Percentiles rank a stretch among this genome's conserved stretches.
Conservation (phyloP, 35 echinoderm and acorn worm genomes). For the Chiridota heheva region DNA sequence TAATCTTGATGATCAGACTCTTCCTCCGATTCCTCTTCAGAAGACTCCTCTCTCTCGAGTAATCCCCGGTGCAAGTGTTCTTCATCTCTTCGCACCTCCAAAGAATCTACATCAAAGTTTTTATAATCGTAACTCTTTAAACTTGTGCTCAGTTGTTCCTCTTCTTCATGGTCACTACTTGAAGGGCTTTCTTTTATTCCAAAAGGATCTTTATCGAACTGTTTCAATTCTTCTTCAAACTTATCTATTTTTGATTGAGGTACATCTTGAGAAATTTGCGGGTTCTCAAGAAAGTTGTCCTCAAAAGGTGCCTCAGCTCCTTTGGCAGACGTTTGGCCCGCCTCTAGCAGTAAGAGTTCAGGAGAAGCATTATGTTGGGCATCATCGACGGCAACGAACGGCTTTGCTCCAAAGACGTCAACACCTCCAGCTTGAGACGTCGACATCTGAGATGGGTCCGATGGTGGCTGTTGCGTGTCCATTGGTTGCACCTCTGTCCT, state of each 20-base stretch:
- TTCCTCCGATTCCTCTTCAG: constrained; percentile 74
- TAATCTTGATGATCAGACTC: constrained; percentile 67
- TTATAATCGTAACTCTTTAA: constrained; percentile 65
- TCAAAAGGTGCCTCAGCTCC: constrained; percentile 36
- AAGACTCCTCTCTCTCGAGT: constrained; percentile 57
- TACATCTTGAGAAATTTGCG: background rate
- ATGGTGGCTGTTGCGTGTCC: constrained; percentile 20
- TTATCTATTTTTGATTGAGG: constrained; percentile 47
- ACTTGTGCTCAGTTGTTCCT: constrained; percentile 38
- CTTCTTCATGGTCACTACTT: constrained; percentile 70
- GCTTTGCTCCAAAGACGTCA: constrained; percentile 67
- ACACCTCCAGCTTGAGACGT: constrained; percentile 29
- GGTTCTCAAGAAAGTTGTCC: constrained; percentile 48
- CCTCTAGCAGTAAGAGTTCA: constrained; percentile 42
- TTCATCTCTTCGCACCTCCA: constrained; percentile 69
- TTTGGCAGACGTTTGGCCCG: constrained; percentile 16
- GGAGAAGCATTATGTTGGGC: constrained; percentile 38
- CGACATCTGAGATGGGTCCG: constrained; percentile 8
- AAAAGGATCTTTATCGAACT: constrained; percentile 77
- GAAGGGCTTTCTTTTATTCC: constrained; percentile 57
- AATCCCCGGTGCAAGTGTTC: constrained; percentile 80
- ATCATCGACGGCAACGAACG: constrained; percentile 47
- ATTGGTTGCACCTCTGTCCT: constrained; percentile 10
- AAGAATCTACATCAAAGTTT: constrained; percentile 64
- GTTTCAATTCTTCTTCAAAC: constrained; percentile 56